Percentiles rank a stretch among this genome's conserved stretches.
These are phyloP conservation scores for Rhombomys opimus DNA, from an alignment of 2,113 vertebrate genomes.

Conservation along the genomic window DNA sequence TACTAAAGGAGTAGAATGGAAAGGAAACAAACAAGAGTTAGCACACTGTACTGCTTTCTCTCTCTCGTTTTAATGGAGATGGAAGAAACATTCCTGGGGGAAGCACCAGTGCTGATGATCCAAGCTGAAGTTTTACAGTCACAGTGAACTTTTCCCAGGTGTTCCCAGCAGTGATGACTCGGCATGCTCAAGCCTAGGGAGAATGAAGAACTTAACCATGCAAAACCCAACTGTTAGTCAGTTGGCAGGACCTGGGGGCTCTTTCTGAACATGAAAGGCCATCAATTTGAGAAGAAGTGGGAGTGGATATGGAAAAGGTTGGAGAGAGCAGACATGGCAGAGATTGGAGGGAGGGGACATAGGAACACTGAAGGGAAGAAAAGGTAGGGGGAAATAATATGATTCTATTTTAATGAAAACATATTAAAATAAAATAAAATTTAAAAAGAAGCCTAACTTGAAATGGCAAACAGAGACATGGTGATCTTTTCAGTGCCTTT, in stretches of 20 bases:
- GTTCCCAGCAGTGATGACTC: background rate
- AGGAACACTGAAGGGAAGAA: too few relatives aligned
- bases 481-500: background rate
- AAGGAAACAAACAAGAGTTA: constrained; percentile 50
- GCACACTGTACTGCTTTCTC: background rate
- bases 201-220: background rate
- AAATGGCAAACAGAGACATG: background rate
- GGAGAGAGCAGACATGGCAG: too few relatives aligned
- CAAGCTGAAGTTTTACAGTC: background rate
- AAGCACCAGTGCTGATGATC: background rate
- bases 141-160: background rate
- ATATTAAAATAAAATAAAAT: background rate
- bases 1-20: background rate
- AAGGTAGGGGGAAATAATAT: background rate
- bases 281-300: background rate
- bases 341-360: background rate
- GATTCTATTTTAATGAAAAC: background rate
- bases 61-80: constrained; percentile 36
- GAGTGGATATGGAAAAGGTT: background rate
- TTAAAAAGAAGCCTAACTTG: background rate
- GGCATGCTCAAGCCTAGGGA: background rate
- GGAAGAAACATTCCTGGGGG: background rate
- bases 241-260: background rate
- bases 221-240: background rate
- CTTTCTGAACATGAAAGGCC: background rate